Conservation (phyloP, 2,797 vertebrate species). For the Pangasius mekongensis region DNA sequence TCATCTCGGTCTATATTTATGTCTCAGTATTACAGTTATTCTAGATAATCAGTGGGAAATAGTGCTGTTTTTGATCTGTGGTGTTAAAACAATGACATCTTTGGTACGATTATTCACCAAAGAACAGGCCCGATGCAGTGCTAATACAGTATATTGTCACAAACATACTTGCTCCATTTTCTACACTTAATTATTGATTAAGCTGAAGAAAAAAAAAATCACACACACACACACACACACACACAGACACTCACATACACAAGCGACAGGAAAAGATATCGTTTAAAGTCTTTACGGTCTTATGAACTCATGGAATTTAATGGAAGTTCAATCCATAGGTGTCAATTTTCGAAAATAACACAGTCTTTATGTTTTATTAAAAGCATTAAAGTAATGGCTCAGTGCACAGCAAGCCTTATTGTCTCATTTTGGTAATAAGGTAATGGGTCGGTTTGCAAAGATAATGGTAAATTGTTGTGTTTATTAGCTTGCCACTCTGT, state of each 20-base stretch:
- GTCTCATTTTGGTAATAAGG: not conserved
- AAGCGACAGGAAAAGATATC: not conserved
- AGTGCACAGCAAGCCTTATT: not conserved
- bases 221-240: not conserved
- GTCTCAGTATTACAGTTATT: not conserved
- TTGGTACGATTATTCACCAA: not conserved
- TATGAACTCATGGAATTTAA: not conserved
- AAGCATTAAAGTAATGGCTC: not conserved
- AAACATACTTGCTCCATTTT: not conserved
- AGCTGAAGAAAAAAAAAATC: not conserved
- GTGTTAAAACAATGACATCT: not conserved
- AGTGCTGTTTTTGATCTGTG: not conserved
- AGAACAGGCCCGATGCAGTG: not conserved
- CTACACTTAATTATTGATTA: not conserved
- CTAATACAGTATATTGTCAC: not conserved
- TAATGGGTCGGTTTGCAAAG: not conserved
- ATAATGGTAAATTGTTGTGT: slow-evolving; percentile 2
- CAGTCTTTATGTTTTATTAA: not conserved
- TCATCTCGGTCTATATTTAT: not conserved
- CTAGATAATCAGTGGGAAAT: not conserved
- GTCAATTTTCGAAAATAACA: not conserved
- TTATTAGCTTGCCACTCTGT: not conserved
- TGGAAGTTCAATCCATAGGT: not conserved
- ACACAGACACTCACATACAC: not conserved
- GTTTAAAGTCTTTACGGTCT: not conserved